Conservation (phyloP, 2,888 invertebrate genomes). For the Meloe dianella region DNA sequence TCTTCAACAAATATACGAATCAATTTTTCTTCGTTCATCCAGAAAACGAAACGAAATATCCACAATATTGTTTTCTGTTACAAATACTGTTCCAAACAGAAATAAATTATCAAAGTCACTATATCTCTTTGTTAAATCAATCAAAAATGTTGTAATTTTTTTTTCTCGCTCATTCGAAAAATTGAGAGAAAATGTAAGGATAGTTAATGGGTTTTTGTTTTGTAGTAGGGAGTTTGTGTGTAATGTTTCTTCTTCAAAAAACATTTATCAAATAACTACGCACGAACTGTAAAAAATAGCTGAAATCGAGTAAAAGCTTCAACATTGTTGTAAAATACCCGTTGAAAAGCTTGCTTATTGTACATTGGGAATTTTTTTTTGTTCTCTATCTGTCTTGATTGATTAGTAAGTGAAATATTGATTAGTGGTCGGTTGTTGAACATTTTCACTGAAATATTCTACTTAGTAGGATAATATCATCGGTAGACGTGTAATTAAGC, state of each 20-base stretch:
- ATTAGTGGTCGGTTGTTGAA: neutral
- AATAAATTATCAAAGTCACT: neutral
- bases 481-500: neutral
- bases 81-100: neutral
- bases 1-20: too few relatives aligned
- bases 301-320: constrained; percentile 2
- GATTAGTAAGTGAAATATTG: neutral
- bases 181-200: neutral
- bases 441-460: neutral
- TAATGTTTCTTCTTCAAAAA: constrained; percentile 10
- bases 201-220: constrained; percentile 11
- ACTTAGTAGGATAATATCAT: neutral
- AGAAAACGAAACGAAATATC: too few relatives aligned
- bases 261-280: constrained; percentile 13
- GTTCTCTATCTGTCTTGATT: neutral
- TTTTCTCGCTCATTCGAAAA: neutral
- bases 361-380: neutral
- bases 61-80: neutral
- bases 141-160: constrained; percentile 10
- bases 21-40: too few relatives aligned
- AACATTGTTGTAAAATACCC: neutral
- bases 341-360: neutral
- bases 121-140: neutral
- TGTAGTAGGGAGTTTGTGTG: neutral
- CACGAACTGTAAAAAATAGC: neutral